A percentile compares a stretch with the other conserved stretches of the same genome.
Evolutionary conservation across 2,113 vertebrate genomes (phyloP).

Genomic region (Calidris pugnax): DNA sequence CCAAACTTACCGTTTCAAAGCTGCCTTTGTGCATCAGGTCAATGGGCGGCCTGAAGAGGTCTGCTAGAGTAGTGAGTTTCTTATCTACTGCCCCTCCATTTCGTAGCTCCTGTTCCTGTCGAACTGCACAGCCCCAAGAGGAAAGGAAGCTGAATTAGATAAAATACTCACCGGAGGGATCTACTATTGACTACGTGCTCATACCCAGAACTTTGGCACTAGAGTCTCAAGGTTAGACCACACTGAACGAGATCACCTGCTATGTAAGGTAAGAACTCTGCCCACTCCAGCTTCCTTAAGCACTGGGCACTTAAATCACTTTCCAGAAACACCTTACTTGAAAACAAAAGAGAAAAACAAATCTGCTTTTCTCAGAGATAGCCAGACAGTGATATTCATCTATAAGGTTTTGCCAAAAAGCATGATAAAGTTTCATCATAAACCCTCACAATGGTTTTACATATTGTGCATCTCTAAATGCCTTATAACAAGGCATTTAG

Average conservation of each 20-base stretch:
- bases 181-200: background rate
- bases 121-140: slow-evolving; percentile 79
- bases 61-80: slow-evolving; percentile 96
- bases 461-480: background rate
- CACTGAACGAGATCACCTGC: background rate
- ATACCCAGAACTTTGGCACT: background rate
- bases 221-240: background rate
- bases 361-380: background rate
- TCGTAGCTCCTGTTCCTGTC: slow-evolving; percentile 96
- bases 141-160: background rate
- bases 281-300: background rate
- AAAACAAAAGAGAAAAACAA: background rate
- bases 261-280: rapidly evolving
- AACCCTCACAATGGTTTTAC: background rate
- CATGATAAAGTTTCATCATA: background rate
- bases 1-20: slow-evolving; percentile 92
- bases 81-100: slow-evolving; percentile 96
- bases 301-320: background rate
- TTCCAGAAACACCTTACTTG: background rate
- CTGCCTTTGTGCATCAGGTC: slow-evolving; percentile 99
- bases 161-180: background rate
- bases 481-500: background rate
- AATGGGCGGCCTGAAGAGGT: slow-evolving; percentile 97
- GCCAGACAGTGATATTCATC: background rate
- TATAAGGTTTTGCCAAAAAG: background rate